Conservation (phyloP, 2,113 vertebrate species). For the Dromas ardeola region DNA sequence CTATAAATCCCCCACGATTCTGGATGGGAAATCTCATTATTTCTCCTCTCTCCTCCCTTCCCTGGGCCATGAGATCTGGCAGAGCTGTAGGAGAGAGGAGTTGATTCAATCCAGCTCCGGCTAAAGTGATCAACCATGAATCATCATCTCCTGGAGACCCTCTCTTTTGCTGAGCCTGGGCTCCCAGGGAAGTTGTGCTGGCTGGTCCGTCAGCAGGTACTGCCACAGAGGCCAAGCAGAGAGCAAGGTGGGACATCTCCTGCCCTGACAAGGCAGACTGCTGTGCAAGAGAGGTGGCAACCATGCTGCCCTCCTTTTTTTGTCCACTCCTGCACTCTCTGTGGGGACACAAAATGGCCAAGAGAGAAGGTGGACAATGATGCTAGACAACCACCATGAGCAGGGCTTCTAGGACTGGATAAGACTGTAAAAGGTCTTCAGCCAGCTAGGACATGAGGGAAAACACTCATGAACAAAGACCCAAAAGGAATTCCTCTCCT, state of each 20-base stretch:
- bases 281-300: not conserved
- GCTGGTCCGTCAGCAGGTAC: not conserved
- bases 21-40: conserved; percentile 75
- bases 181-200: not conserved
- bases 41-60: conserved; percentile 51
- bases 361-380: not conserved
- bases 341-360: not conserved
- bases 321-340: not conserved
- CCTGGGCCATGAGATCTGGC: conserved; percentile 58
- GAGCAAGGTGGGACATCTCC: not conserved
- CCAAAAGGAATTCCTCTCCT: not conserved
- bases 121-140: conserved; percentile 53
- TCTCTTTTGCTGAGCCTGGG: not conserved
- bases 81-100: conserved; percentile 37
- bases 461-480: not conserved
- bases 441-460: not conserved
- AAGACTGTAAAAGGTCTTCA: not conserved
- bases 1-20: conserved; percentile 65
- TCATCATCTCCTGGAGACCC: conserved; percentile 26
- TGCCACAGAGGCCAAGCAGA: not conserved
- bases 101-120: conserved; percentile 60
- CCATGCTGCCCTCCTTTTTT: not conserved
- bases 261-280: not conserved
- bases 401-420: not conserved
- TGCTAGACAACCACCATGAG: not conserved